A percentile compares a stretch with the other conserved stretches of the same genome.
Conservation (phyloP, 2,888 invertebrate genomes). For the Venustoraphidia nigricollis region DNA sequence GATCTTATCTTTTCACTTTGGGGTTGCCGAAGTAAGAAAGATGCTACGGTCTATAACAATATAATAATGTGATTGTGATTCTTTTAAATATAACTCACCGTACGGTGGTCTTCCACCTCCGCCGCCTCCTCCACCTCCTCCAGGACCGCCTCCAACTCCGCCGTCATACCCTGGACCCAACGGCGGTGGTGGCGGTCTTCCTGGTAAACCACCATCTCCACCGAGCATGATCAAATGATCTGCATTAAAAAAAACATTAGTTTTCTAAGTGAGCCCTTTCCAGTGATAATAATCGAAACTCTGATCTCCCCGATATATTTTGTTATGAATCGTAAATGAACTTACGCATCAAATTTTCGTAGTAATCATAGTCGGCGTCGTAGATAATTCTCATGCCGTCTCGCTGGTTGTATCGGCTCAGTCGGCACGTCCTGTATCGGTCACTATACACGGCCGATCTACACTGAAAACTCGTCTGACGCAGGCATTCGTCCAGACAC, state of each 20-base stretch:
- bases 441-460: constrained; percentile 81
- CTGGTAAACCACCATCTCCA: too few species aligned
- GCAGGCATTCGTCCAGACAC: constrained; percentile 76
- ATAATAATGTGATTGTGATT: too few species aligned
- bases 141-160: constrained; percentile 12
- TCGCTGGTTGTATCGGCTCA: constrained; percentile 74
- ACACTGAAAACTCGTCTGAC: constrained; percentile 82
- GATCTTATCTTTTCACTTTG: too few species aligned
- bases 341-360: constrained; percentile 87
- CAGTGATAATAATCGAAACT: background rate
- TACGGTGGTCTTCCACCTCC: constrained; percentile 6
- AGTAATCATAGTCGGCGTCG: constrained; percentile 85
- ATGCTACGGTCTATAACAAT: too few species aligned
- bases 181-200: constrained; percentile 9
- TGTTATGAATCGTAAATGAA: constrained; percentile 15
- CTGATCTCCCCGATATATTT: too few species aligned
- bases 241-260: too few species aligned
- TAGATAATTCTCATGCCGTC: constrained; percentile 79
- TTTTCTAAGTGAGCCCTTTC: too few species aligned
- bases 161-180: constrained; percentile 1
- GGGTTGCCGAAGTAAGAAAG: too few species aligned
- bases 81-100: too few species aligned
- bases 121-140: constrained; percentile 9
- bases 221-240: too few species aligned
- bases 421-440: constrained; percentile 65